A percentile compares a stretch with the other conserved stretches of the same genome.
Conservation (phyloP, 2,888 invertebrate genomes). For the Rhimphoctona megacephalus region DNA sequence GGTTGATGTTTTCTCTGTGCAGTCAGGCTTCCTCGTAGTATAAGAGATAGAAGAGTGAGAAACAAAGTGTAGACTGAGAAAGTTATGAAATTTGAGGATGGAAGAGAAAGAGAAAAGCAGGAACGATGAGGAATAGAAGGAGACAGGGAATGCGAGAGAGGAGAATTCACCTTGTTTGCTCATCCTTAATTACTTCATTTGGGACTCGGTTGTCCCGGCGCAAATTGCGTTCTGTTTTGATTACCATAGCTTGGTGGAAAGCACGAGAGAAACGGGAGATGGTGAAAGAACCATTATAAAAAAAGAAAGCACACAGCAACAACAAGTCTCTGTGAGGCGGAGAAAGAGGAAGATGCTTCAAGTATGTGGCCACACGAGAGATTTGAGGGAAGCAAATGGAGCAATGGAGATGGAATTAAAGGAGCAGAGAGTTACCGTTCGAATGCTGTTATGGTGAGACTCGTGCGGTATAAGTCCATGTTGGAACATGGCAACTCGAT, state of each 20-base stretch:
- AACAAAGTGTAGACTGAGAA: conserved; percentile 47
- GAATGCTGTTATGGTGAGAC: conserved; percentile 48
- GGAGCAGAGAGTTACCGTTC: conserved; percentile 54
- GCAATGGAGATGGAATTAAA: conserved; percentile 41
- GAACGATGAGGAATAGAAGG: conserved; percentile 31
- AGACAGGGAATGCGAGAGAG: conserved; percentile 45
- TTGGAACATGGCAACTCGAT: conserved; percentile 54
- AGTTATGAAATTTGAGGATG: conserved; percentile 48
- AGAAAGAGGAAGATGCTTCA: conserved; percentile 5
- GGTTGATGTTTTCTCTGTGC: conserved; percentile 1
- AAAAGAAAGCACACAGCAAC: conserved; percentile 32
- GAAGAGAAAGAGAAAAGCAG: conserved; percentile 46
- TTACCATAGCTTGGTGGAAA: conserved; percentile 62
- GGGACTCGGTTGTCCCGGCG: conserved; percentile 67
- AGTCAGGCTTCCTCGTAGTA: neutral
- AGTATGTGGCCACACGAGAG: conserved; percentile 36
- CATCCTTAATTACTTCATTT: conserved; percentile 71
- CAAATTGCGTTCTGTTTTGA: conserved; percentile 72
- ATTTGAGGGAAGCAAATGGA: conserved; percentile 48
- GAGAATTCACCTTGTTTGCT: conserved; percentile 63
- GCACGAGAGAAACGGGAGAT: conserved; percentile 51
- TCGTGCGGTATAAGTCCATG: conserved; percentile 55
- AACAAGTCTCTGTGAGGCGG: conserved; percentile 11
- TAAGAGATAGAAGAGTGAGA: conserved; percentile 46
- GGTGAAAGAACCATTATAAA: conserved; percentile 28